phyloP scores from a whole-genome alignment of 2,888 invertebrate genomes.

The Odontothrips loti region DNA sequence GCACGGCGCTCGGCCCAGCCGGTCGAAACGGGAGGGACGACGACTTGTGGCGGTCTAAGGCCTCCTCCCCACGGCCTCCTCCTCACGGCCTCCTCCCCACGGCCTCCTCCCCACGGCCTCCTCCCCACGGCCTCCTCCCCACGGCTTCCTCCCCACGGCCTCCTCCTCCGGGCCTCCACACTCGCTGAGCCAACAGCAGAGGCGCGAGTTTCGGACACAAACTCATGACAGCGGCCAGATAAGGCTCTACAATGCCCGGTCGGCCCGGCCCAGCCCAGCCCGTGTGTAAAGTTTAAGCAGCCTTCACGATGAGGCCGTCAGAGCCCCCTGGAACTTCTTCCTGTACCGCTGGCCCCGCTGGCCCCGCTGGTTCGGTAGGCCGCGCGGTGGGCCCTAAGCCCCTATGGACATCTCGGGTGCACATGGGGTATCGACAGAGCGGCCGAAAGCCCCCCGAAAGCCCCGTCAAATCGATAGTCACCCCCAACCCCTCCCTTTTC shows the following conservation, averaged over 20 bases:
- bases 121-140: neutral
- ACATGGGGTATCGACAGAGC: too few species aligned
- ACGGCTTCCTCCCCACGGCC: neutral
- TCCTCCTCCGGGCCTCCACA: too few species aligned
- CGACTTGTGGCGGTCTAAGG: too few species aligned
- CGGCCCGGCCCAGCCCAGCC: neutral
- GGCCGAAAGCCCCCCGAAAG: neutral
- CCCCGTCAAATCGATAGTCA: too few species aligned
- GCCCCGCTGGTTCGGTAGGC: neutral
- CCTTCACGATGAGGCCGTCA: constrained; percentile 10
- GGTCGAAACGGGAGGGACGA: too few species aligned
- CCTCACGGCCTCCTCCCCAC: too few species aligned
- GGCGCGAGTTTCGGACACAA: neutral
- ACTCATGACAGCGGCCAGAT: neutral
- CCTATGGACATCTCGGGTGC: too few species aligned
- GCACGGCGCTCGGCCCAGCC: too few species aligned
- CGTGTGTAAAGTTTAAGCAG: constrained; percentile 20
- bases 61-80: too few species aligned
- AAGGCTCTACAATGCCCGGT: neutral
- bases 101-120: too few species aligned
- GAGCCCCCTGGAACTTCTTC: neutral
- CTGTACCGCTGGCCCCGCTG: neutral
- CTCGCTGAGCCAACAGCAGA: too few species aligned
- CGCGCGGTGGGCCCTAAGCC: too few species aligned
- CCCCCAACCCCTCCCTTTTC: neutral